A percentile compares a stretch with the other conserved stretches of the same genome.
phyloP scores from a whole-genome alignment of 2,888 invertebrate species.

The Cephus pulcher region DNA sequence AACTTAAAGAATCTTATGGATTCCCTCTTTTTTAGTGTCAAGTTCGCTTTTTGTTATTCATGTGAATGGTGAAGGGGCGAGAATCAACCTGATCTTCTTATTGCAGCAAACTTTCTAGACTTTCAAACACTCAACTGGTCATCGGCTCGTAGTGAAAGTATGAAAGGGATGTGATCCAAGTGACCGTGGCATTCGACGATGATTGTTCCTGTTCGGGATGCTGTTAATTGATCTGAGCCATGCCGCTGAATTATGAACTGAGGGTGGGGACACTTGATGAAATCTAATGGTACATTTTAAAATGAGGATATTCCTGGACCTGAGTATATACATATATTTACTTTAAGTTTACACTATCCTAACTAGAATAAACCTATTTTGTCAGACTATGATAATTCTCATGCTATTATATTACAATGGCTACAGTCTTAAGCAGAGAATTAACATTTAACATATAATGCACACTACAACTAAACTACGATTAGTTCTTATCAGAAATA shows the following conservation, averaged over 20 bases:
- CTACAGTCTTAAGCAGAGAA: not conserved
- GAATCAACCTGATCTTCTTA: slow-evolving; percentile 6
- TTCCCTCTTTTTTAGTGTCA: not conserved
- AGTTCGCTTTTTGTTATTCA: not conserved
- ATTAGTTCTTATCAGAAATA: not conserved
- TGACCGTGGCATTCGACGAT: slow-evolving; percentile 46
- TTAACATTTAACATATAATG: not conserved
- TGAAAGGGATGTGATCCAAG: slow-evolving; percentile 35
- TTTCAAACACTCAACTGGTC: slow-evolving; percentile 56
- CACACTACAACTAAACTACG: not conserved
- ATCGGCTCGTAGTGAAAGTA: slow-evolving; percentile 58
- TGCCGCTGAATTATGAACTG: not conserved
- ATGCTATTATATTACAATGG: not conserved
- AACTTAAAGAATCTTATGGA: not conserved
- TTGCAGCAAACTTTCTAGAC: slow-evolving; percentile 49
- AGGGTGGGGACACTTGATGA: not conserved
- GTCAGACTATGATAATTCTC: not conserved
- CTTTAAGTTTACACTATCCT: not conserved
- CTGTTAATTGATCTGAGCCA: not conserved
- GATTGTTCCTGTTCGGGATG: slow-evolving; percentile 9
- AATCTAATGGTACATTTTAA: not conserved
- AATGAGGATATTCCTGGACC: not conserved
- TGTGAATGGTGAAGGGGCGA: not conserved
- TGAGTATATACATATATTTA: not conserved
- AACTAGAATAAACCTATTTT: not conserved